Conservation (phyloP, 2,113 vertebrate genomes). For the Oryzias woworae region DNA sequence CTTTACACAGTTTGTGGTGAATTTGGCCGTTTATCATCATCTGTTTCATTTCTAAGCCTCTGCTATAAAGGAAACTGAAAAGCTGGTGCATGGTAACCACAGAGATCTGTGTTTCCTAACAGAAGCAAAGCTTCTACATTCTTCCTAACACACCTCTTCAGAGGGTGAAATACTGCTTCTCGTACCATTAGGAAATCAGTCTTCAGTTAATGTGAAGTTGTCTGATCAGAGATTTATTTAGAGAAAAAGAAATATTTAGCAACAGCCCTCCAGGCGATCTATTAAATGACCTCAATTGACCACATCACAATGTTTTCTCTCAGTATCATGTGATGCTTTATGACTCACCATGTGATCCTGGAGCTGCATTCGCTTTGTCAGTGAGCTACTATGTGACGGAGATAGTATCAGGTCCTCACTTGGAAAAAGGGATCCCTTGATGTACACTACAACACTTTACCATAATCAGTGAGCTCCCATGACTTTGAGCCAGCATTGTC, state of each 20-base stretch:
- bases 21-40: conserved; percentile 58
- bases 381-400: conserved; percentile 3
- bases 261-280: conserved; percentile 11
- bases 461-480: conserved; percentile 13
- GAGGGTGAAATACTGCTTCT: neutral
- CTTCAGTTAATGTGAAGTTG: conserved; percentile 1
- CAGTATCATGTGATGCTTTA: conserved; percentile 50
- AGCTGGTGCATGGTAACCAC: neutral
- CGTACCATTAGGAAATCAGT: neutral
- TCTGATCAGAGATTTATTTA: neutral
- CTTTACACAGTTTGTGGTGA: conserved; percentile 57
- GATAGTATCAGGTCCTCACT: conserved; percentile 36
- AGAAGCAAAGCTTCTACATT: neutral
- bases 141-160: neutral
- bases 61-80: conserved; percentile 22
- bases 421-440: conserved; percentile 10
- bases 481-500: conserved; percentile 27
- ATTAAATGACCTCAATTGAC: conserved; percentile 18
- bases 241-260: conserved; percentile 9
- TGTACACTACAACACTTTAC: conserved; percentile 29
- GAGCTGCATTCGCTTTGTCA: conserved; percentile 14
- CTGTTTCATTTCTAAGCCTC: neutral
- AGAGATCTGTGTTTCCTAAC: conserved; percentile 11
- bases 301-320: conserved; percentile 36
- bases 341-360: conserved; percentile 51